These are phyloP conservation scores for Epizoanthus stellaris DNA, from an alignment of 92 coral and sea anemone genomes.

Conservation along the genomic window DNA sequence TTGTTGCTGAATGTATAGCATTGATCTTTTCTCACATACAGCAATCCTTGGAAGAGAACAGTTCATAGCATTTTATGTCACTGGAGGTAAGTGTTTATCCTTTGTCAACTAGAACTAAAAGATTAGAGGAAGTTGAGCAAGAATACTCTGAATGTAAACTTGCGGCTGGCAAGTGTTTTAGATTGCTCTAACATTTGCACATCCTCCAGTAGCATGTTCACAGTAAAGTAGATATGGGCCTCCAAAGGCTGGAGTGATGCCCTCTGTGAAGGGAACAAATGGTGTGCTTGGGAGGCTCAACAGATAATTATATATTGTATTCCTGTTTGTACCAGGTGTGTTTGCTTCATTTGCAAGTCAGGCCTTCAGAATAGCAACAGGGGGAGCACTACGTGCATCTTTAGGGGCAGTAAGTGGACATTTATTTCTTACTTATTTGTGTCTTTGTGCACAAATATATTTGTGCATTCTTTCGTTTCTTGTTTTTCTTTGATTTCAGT, in stretches of 20 bases:
- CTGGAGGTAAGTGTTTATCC: conserved; percentile 78
- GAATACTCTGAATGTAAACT: no score
- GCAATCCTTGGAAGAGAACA: conserved; percentile 95
- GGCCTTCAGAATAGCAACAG: conserved; percentile 75
- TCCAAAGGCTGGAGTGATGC: no score
- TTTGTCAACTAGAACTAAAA: no score
- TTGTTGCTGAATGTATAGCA: no score
- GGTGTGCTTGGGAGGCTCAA: no score
- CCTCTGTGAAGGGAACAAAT: no score
- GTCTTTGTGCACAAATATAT: background rate
- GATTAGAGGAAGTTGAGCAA: no score
- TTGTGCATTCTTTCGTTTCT: background rate
- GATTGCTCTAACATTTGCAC: no score
- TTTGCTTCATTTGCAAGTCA: conserved; percentile 91
- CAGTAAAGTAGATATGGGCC: no score
- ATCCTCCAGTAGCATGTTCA: no score
- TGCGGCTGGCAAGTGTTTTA: no score
- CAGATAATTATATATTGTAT: no score
- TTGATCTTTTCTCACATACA: conserved; percentile 8
- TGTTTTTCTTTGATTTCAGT: background rate
- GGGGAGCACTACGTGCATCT: conserved; percentile 69
- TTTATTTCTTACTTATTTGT: background rate
- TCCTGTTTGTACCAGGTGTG: conserved; percentile 66
- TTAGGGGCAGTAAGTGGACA: conserved; percentile 92
- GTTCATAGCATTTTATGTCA: conserved; percentile 88